Base-by-base conservation (phyloP, 2,797 vertebrate species). In the Distichodus sexfasciatus region DNA sequence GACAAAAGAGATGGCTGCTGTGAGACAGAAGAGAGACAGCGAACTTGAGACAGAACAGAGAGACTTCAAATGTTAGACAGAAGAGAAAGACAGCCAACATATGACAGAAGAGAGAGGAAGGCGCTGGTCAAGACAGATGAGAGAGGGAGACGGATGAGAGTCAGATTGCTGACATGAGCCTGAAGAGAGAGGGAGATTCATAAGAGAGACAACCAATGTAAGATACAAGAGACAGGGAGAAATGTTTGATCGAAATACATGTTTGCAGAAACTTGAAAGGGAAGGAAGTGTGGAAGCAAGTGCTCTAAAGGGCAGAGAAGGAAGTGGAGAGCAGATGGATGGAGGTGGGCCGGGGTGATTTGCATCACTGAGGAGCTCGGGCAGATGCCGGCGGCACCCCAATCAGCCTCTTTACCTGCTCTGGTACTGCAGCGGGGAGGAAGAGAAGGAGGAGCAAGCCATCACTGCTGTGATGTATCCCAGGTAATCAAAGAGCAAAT, bases 401-500 rank as follows among this genome's bases (percentile, higher is more conserved):
- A 70, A 76, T 61, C 64, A 61, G 44, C 57, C 12, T 72, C 71
- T 43, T 35, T 54, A 23, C 55, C 64, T 63, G 72, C 31, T 61
- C 8, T 55, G 57, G 59, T 66, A 71, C 43, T 68, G 71, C 71
- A 40, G 47, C 59, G 50, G 68, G 44, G 62, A n/a, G n/a, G n/a
- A n/a, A n/a, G n/a, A n/a, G n/a, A n/a, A n/a, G n/a, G 62, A 76
- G 61, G 65, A 76, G 43, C 57, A 67, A 50, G 66, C 36, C 33
- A 17, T 15, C 36, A 33, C 53, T 71, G 76, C 78, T 76, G 76
- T 78, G 75, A 75, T 78, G 70, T 69, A 79, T 71, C 82, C 79
- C 76, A 75, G 76, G 82, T 83, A 84, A 83, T 79, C 77, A 66
- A 72, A 87, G 76, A 80, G 78, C 76, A 83, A 80, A 81, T 81